phyloP scores from a whole-genome alignment of 2,797 vertebrate species.

The Melanotaenia boesemani region DNA sequence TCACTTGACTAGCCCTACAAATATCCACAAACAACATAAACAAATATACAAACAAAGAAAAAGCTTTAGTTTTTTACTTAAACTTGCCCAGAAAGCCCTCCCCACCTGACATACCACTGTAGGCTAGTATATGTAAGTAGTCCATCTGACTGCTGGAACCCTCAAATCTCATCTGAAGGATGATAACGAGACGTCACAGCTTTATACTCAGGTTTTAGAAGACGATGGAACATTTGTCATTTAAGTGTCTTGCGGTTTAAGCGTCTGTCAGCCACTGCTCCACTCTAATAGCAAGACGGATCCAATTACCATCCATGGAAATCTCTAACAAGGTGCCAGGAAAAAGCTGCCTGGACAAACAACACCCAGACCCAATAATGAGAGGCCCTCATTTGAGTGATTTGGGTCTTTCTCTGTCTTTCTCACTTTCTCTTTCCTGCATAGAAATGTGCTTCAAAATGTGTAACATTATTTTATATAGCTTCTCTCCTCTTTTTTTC shows the following conservation, averaged over 20 bases:
- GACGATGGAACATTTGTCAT: slow-evolving; percentile 87
- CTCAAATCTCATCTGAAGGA: slow-evolving; percentile 80
- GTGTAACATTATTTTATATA: slow-evolving; percentile 49
- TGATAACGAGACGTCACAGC: slow-evolving; percentile 86
- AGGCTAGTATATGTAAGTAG: slow-evolving; percentile 67
- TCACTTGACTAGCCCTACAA: neutral
- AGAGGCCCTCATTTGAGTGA: slow-evolving; percentile 86
- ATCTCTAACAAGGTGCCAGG: slow-evolving; percentile 88
- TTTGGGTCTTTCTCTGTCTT: slow-evolving; percentile 69
- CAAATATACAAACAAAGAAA: slow-evolving; percentile 8
- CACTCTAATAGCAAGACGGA: slow-evolving; percentile 80
- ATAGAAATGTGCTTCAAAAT: slow-evolving; percentile 63
- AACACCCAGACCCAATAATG: slow-evolving; percentile 83
- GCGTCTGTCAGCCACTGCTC: slow-evolving; percentile 82
- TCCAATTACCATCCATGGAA: slow-evolving; percentile 88
- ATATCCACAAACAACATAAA: slow-evolving; percentile 24
- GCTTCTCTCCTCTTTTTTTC: slow-evolving; percentile 16
- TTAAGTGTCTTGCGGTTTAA: slow-evolving; percentile 81
- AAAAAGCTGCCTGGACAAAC: slow-evolving; percentile 86
- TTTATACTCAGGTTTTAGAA: slow-evolving; percentile 82
- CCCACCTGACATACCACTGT: slow-evolving; percentile 1
- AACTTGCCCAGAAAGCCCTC: slow-evolving; percentile 32
- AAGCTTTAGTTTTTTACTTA: slow-evolving; percentile 31
- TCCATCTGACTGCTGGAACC: slow-evolving; percentile 79
- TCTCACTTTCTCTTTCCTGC: slow-evolving; percentile 35